These are phyloP conservation scores for Dromococcyx pavoninus DNA, from an alignment of 2,797 vertebrate genomes.

Conservation along the genomic window DNA sequence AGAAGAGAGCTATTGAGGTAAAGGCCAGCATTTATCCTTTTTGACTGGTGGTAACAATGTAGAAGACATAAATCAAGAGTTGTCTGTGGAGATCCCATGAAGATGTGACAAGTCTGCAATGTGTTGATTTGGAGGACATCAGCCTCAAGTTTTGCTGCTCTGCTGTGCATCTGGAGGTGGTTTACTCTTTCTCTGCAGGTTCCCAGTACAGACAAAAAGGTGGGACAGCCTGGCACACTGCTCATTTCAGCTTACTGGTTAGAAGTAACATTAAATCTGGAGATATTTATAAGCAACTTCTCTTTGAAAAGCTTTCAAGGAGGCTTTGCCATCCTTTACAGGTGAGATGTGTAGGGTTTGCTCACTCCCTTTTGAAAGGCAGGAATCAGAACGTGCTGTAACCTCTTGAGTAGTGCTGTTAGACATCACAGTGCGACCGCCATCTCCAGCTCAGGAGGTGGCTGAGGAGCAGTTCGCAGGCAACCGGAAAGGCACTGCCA, in stretches of 20 bases:
- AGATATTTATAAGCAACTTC: background rate
- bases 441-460: background rate
- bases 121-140: background rate
- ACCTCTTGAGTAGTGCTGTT: background rate
- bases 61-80: background rate
- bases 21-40: background rate
- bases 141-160: background rate
- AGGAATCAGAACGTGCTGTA: background rate
- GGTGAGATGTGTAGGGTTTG: background rate
- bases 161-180: background rate
- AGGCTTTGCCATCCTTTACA: background rate
- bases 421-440: background rate
- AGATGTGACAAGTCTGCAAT: fast-evolving
- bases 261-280: background rate
- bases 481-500: background rate
- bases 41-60: background rate
- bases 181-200: background rate
- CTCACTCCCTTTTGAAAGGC: background rate
- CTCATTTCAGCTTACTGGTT: background rate
- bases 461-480: background rate
- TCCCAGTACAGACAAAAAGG: background rate
- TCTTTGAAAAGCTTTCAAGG: background rate
- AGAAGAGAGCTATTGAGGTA: background rate
- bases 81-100: background rate
- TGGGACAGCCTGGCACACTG: background rate